Base-by-base conservation (phyloP, 2,888 invertebrate species). In the Apotomis capreana region DNA sequence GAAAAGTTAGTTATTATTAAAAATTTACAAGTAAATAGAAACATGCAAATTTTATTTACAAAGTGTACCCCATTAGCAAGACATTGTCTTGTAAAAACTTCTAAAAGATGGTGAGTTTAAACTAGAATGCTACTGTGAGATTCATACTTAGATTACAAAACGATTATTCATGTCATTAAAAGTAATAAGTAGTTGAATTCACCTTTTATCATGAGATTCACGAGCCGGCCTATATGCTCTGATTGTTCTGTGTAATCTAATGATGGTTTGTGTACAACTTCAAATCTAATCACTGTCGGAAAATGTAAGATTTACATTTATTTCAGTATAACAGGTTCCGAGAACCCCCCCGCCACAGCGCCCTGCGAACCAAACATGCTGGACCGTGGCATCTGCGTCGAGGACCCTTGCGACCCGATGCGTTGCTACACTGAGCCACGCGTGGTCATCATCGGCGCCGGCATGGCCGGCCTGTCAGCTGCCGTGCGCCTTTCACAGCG, bases 381-480 rank as follows among this genome's bases (percentile, higher is more conserved):
- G 65, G 89, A 92, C 73, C 83, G 87, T 4, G 89, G 87, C 2
- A 83, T 88, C 69, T 90, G 88, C 71, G 86, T 84, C 9, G 75
- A 85, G 37, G 88, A 90, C 9, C 80, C 90, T 6, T 88, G 88
- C 74, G 85, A 90, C 62, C 76, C 86, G 5, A 79, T 85, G 9
- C 78, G 83, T 79, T 88, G 88, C 67, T 89, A 78, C 74, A 78
- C 84, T 1, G 94, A 95, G 83, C 96, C 96, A 0, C 94, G 94
- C 0, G 94, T 97, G 26, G 95, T 97, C 3, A 95, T 97, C 61
- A 90, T 97, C 46, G 97, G 97, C 0, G 97, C 96, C 0, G 97
- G 97, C 13, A 95, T 97, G 87, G 96, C 97, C 0, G 97, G 97
- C 3, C 89, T 97, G 12, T 96, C 97, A 0, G 97, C 97, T 0